Conservation (phyloP, 2,113 vertebrate genomes). For the Scomber scombrus region DNA sequence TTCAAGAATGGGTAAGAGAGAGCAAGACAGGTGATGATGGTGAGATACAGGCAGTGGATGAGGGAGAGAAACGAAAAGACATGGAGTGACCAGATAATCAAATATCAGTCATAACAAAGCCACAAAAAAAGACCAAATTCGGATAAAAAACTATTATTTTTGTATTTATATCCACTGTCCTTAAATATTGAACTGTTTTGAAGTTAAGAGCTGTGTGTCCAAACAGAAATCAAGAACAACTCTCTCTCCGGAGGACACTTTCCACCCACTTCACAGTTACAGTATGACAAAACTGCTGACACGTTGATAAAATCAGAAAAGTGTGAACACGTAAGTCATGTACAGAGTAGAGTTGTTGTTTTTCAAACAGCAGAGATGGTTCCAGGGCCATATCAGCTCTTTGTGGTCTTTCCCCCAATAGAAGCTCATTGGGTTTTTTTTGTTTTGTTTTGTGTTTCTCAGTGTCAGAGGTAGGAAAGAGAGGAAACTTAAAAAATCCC, state of each 20-base stretch:
- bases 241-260: slow-evolving; percentile 17
- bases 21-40: background rate
- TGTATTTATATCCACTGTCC: background rate
- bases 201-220: background rate
- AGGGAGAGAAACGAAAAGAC: background rate
- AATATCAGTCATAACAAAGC: too few species aligned
- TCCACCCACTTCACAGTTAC: slow-evolving; percentile 55
- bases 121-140: too few species aligned
- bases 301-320: slow-evolving; percentile 27
- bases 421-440: background rate
- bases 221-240: background rate
- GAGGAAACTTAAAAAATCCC: background rate
- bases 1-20: slow-evolving; percentile 96
- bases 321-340: slow-evolving; percentile 22
- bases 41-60: background rate
- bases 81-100: too few species aligned
- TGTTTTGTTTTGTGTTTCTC: background rate
- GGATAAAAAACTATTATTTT: background rate
- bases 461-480: background rate
- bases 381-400: slow-evolving; percentile 10
- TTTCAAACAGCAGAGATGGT: background rate
- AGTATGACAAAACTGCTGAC: slow-evolving; percentile 43
- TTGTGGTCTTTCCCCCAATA: background rate
- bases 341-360: slow-evolving; percentile 8
- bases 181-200: background rate